phyloP scores from a whole-genome alignment of 2,888 invertebrate species.

The Ichneumon xanthorius region DNA sequence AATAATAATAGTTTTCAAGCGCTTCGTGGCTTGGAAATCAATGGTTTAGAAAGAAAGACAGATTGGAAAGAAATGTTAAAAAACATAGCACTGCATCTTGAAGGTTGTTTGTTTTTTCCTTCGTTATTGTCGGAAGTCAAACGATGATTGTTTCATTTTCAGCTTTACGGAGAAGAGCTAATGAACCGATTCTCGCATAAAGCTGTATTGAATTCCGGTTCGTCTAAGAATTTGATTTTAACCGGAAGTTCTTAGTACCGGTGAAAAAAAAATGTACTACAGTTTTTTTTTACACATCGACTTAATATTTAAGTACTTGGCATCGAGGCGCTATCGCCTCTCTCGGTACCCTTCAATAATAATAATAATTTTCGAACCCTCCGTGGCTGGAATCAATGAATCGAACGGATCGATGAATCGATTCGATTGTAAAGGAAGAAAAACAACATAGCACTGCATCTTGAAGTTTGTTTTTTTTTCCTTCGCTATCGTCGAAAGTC shows the following conservation, averaged over 20 bases:
- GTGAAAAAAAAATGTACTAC: not conserved
- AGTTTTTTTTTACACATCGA: too few relatives aligned
- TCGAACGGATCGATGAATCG: slow-evolving; percentile 30
- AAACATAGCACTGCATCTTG: not conserved
- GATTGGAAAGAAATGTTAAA: not conserved
- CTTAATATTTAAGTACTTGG: too few relatives aligned
- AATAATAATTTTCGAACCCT: too few relatives aligned
- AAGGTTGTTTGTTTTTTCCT: slow-evolving; percentile 1
- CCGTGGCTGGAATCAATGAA: too few relatives aligned
- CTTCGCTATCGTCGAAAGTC: not conserved
- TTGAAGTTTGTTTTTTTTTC: slow-evolving; percentile 11
- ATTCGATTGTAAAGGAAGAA: slow-evolving; percentile 2
- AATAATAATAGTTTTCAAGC: too few relatives aligned
- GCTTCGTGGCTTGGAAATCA: too few relatives aligned
- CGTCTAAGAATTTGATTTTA: too few relatives aligned
- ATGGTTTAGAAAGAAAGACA: too few relatives aligned
- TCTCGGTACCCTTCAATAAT: too few relatives aligned
- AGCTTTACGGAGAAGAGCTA: not conserved
- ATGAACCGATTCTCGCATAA: not conserved
- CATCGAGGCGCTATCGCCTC: too few relatives aligned
- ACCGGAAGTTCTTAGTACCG: too few relatives aligned
- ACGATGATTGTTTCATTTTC: slow-evolving; percentile 6
- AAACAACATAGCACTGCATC: slow-evolving; percentile 7
- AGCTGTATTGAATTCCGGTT: too few relatives aligned
- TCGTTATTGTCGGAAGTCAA: not conserved